Evolutionary conservation across 2,888 invertebrate species (phyloP).

Genomic region (Rapana venosa): DNA sequence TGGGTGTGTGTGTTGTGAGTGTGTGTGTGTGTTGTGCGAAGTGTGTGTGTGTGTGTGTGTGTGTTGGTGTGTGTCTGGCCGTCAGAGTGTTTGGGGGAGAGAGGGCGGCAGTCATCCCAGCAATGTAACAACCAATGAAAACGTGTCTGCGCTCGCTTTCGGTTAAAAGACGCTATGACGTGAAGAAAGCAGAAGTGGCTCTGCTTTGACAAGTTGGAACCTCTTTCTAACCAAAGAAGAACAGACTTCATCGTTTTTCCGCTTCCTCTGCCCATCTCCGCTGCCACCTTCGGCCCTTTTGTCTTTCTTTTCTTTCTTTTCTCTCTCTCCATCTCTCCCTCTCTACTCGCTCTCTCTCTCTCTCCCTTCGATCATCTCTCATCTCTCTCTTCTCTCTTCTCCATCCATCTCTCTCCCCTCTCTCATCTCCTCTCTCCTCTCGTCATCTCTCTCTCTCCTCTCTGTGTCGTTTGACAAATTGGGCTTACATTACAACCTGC

Average conservation of each 20-base stretch:
- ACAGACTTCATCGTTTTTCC: constrained; percentile 26
- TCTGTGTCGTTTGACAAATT: too few species aligned
- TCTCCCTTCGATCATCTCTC: too few species aligned
- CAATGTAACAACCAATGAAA: constrained; percentile 4
- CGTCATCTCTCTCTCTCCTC: too few species aligned
- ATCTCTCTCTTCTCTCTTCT: too few species aligned
- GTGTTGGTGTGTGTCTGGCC: background rate
- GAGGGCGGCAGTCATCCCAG: background rate
- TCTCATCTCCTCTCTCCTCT: too few species aligned
- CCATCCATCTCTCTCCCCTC: too few species aligned
- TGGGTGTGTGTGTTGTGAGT: too few species aligned
- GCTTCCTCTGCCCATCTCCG: background rate
- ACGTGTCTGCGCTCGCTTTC: constrained; percentile 28
- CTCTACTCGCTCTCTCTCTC: too few species aligned
- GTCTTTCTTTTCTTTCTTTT: background rate
- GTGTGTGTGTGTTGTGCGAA: background rate
- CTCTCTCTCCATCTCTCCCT: too few species aligned
- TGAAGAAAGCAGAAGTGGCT: background rate
- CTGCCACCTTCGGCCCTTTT: background rate
- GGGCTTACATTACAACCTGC: too few species aligned
- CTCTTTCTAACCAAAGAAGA: constrained; percentile 18
- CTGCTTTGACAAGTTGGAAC: constrained; percentile 12
- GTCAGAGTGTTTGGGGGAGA: too few species aligned
- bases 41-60: constrained; percentile 7
- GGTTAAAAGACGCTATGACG: constrained; percentile 30